Conservation (phyloP, 2,113 vertebrate species). For the Xenus cinereus region DNA sequence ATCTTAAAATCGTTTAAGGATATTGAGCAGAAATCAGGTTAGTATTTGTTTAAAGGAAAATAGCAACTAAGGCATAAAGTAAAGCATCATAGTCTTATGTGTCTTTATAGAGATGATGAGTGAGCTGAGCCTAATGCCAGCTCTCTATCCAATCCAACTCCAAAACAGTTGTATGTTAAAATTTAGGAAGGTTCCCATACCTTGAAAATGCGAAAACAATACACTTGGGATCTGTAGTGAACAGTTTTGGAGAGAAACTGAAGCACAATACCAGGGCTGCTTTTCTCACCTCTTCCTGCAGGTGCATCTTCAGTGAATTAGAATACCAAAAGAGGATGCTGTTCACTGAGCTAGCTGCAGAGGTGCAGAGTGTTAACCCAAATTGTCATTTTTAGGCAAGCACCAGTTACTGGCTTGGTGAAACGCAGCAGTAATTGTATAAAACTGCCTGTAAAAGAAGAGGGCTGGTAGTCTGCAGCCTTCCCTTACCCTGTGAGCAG, state of each 20-base stretch:
- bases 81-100: neutral
- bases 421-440: neutral
- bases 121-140: neutral
- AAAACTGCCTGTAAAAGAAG: neutral
- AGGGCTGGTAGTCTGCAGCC: neutral
- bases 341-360: neutral
- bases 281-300: neutral
- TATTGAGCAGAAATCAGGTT: conserved; percentile 93
- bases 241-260: neutral
- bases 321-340: neutral
- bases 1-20: conserved; percentile 88
- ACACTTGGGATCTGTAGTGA: neutral
- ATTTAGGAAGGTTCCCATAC: neutral
- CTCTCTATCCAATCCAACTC: neutral
- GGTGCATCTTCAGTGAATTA: neutral
- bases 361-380: neutral
- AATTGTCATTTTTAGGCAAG: neutral
- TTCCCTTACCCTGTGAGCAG: neutral
- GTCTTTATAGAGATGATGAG: neutral
- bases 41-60: conserved; percentile 48
- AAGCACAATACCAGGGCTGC: neutral
- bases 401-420: neutral
- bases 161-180: neutral
- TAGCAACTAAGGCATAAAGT: neutral
- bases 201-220: neutral